Evolutionary conservation across 2,888 invertebrate genomes (phyloP), one percentile per base, ranked within the genome.

Genomic region (Exephanes ischioxanthus): DNA sequence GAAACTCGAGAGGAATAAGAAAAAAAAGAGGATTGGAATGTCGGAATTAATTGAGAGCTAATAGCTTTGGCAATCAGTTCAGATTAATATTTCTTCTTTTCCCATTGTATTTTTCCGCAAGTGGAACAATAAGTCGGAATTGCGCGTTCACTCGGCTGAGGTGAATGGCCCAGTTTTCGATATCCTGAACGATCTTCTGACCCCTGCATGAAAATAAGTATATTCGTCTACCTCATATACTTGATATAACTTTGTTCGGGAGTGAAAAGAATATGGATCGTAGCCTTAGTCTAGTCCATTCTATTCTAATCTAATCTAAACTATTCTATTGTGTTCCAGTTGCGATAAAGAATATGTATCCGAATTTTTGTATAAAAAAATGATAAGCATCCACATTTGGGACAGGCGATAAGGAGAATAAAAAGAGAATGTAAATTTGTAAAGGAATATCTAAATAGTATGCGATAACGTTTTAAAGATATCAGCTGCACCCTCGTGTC

Each of bases 91-190:
- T 63, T 16, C 7, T 14, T 33, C 33, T 30, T 14, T 30, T 33
- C 2, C 0, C 16, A n/a, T 9, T 6, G n/a, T 33, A 63, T 11
- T 33, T 63, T 63, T 63, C 63, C 30, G 3, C 30, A 6, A 2
- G 33, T 63, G 63, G 33, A 63, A 33, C 14, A 63, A 30, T 63
- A 33, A 63, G 1, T n/a, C 30, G 16, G 63, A 63, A 63, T 63
- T 33, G 63, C n/a, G 63, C 63, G 63, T 63, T 4, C n/a, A 33
- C 30, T 26, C 30, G 33, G n/a, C 33, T n/a, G 63, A 63, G 63
- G 63, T 63, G 63, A 63, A 63, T 7, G 63, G n/a, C 30, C 63
- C 33, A n/a, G 14, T 58, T 58, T 26, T 26, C 14, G 58, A 58
- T 48, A 48, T 63, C 30, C 63, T 2, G 58, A 58, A 58, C 33